Evolutionary conservation across 2,888 invertebrate species (phyloP).

Genomic region (Drosophila lacicola): DNA sequence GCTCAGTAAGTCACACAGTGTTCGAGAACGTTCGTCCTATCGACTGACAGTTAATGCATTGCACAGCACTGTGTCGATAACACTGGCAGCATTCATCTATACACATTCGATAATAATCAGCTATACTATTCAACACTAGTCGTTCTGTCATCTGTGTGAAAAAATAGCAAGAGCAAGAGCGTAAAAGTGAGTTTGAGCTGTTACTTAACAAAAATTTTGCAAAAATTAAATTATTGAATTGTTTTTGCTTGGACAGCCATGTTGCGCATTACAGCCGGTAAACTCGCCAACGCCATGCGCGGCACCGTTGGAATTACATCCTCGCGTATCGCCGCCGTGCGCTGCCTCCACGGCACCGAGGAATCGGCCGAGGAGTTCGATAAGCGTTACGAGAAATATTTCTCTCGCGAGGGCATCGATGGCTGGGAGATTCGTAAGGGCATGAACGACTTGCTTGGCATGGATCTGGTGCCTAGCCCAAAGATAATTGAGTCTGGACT

Average conservation of each 20-base stretch:
- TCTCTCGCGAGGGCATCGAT: slow-evolving; percentile 94
- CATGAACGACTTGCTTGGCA: slow-evolving; percentile 94
- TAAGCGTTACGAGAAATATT: slow-evolving; percentile 92
- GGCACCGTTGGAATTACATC: slow-evolving; percentile 75
- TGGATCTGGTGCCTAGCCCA: slow-evolving; percentile 97
- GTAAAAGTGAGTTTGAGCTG: slow-evolving; percentile 68
- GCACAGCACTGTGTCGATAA: slow-evolving; percentile 25
- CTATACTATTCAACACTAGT: slow-evolving; percentile 27
- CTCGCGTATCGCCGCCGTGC: slow-evolving; percentile 80
- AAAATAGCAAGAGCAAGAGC: slow-evolving; percentile 69
- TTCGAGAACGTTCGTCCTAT: slow-evolving; percentile 44
- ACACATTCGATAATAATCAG: slow-evolving; percentile 5
- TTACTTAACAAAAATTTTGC: slow-evolving; percentile 78
- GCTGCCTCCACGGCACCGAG: slow-evolving; percentile 86
- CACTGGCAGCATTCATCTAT: neutral
- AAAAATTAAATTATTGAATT: slow-evolving; percentile 28
- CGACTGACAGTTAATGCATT: slow-evolving; percentile 41
- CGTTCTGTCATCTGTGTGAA: slow-evolving; percentile 49
- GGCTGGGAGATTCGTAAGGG: slow-evolving; percentile 97
- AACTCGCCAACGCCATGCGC: slow-evolving; percentile 84
- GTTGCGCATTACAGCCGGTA: slow-evolving; percentile 86
- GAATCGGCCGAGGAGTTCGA: slow-evolving; percentile 96
- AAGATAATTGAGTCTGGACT: slow-evolving; percentile 94
- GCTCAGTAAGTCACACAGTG: slow-evolving; percentile 48
- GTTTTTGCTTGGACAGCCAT: slow-evolving; percentile 76